Conservation (phyloP, 2,113 vertebrate species). For the Tyrannus savana region DNA sequence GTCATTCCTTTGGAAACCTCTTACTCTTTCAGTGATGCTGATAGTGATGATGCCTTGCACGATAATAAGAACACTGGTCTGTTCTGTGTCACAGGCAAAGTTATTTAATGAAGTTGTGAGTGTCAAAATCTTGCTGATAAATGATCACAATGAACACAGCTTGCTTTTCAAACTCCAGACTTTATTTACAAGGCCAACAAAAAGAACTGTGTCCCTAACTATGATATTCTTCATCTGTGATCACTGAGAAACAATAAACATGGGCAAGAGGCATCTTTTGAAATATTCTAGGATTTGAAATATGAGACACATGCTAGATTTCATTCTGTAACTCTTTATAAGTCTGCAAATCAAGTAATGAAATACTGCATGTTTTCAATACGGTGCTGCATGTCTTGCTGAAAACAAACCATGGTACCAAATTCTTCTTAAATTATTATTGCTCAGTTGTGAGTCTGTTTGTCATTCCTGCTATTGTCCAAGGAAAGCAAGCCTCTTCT, state of each 20-base stretch:
- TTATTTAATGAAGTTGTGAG: constrained; percentile 51
- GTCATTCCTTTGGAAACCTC: background rate
- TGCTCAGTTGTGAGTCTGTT: background rate
- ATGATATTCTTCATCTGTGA: background rate
- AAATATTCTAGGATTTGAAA: background rate
- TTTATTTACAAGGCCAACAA: constrained; percentile 20
- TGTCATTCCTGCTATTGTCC: background rate
- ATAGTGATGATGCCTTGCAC: background rate
- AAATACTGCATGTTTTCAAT: background rate
- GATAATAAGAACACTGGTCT: background rate
- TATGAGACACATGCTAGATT: background rate
- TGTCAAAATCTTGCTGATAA: constrained; percentile 20
- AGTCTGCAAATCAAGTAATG: background rate
- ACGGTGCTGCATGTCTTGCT: background rate
- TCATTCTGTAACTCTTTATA: background rate
- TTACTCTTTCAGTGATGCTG: background rate
- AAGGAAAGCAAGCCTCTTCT: background rate
- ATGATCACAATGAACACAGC: background rate
- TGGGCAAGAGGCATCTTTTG: background rate
- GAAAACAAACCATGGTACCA: background rate
- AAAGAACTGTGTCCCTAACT: background rate
- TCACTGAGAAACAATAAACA: background rate
- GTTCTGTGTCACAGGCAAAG: background rate
- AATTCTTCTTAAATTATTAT: background rate
- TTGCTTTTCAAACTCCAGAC: background rate